Evolutionary conservation across 1,140 invertebrate genomes (phyloP).

Genomic region (Dolichoris vasculosae): DNA sequence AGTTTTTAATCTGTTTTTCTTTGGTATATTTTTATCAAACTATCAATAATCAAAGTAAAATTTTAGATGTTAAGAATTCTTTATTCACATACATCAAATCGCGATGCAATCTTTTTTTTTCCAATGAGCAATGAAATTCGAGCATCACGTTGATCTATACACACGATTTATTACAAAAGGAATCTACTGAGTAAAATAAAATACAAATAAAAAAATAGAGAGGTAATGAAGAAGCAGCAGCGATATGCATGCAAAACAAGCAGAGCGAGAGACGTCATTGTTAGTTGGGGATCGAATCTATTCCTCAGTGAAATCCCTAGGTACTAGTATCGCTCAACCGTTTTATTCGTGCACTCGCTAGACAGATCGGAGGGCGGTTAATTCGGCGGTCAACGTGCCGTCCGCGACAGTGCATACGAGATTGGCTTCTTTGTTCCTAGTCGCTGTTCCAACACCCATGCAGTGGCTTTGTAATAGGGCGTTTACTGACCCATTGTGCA

Average conservation of each 20-base stretch:
- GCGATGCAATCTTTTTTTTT: neutral
- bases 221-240: too few relatives aligned
- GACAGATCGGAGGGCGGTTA: conserved; percentile 3
- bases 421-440: conserved; percentile 49
- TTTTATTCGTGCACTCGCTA: neutral
- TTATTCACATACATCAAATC: neutral
- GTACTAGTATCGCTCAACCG: neutral
- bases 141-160: too few relatives aligned
- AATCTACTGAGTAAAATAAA: neutral
- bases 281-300: neutral
- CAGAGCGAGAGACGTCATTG: conserved; percentile 25
- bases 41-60: neutral
- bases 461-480: neutral
- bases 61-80: neutral
- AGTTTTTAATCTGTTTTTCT: neutral
- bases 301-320: neutral
- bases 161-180: too few relatives aligned
- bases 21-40: neutral
- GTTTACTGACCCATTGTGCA: conserved; percentile 24
- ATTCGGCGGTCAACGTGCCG: neutral
- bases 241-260: neutral
- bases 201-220: neutral
- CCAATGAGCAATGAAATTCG: neutral
- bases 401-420: neutral
- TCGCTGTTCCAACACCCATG: neutral